Evolutionary conservation across 2,888 invertebrate species (phyloP).

Genomic region (Monoplex corrugatus): DNA sequence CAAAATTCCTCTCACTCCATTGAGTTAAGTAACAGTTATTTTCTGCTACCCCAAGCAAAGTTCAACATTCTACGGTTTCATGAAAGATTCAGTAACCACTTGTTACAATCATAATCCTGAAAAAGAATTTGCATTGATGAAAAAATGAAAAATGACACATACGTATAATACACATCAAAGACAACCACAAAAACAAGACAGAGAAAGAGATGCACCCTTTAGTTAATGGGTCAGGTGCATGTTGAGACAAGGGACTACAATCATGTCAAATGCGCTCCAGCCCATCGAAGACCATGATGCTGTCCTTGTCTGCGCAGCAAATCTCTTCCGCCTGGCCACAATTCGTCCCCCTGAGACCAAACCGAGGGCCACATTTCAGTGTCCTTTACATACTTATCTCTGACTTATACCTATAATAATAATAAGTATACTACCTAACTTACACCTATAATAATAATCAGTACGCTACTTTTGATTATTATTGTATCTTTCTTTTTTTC

Average conservation of each 20-base stretch:
- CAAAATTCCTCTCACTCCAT: too few species aligned
- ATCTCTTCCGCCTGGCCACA: conserved; percentile 47
- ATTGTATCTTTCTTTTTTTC: too few species aligned
- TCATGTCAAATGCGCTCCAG: conserved; percentile 44
- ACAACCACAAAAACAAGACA: conserved; percentile 1
- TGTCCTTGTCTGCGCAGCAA: conserved; percentile 43
- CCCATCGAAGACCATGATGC: conserved; percentile 30
- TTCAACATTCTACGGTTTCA: too few species aligned
- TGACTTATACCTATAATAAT: background rate
- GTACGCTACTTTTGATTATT: too few species aligned
- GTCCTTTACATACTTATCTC: conserved; percentile 8
- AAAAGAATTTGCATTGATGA: conserved; percentile 9
- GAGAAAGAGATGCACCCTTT: conserved; percentile 44
- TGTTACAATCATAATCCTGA: background rate
- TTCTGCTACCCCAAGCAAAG: too few species aligned
- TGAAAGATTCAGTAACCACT: too few species aligned
- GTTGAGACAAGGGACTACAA: conserved; percentile 42
- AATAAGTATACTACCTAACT: too few species aligned
- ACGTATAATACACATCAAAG: background rate
- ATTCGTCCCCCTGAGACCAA: conserved; percentile 61
- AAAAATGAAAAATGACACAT: too few species aligned
- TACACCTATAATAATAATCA: too few species aligned
- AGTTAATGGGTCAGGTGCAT: conserved; percentile 36
- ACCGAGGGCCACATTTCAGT: conserved; percentile 61
- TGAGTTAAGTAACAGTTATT: too few species aligned